Evolutionary conservation across 2,888 invertebrate genomes (phyloP), one percentile per base, ranked within the genome.

Genomic region (Ditylenchus weischeri): DNA sequence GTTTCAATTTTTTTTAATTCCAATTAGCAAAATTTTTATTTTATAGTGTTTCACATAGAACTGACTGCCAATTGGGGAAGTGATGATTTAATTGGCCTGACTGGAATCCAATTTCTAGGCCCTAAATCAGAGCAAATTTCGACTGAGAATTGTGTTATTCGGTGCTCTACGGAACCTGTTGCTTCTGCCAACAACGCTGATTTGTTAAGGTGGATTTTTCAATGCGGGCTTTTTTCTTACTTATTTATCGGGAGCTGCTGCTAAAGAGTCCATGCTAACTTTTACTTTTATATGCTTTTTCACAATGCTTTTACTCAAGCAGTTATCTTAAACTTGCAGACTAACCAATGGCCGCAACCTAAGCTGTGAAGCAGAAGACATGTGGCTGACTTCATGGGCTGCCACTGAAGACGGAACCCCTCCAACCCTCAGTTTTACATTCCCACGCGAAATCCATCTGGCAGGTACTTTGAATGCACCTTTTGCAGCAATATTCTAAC

Each of bases 311-410:
- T n/a, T n/a, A n/a, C n/a, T n/a, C n/a, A n/a, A n/a, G n/a, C n/a
- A n/a, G n/a, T n/a, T n/a, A 47, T 18, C n/a, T 62, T 7, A 18
- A 15, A 18, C 29, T 75, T 78, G 29, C 79, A 87, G 86, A 72
- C 83, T 91, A 48, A 86, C 90, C 77, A 88, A 89, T 81, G 89
- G 88, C 2, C 84, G 85, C n/a, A 90, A 90, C 83, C 85, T 90
- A 57, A 89, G 90, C 0, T 87, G 87, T 0, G 87, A 88, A 59
- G 86, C 87, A 48, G 86, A 87, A 61, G 88, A 90, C 78, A 87
- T 86, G 86, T 85, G 84, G 84, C 74, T 85, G 73, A 77, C 84
- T 66, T 82, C 71, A 10, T 78, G 74, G 61, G 72, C 74, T 62
- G 83, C 84, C 64, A 69, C 70, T 8, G 21, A 54, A 35, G 65